Conservation (phyloP, 2,113 vertebrate genomes). For the Dicentrarchus labrax region DNA sequence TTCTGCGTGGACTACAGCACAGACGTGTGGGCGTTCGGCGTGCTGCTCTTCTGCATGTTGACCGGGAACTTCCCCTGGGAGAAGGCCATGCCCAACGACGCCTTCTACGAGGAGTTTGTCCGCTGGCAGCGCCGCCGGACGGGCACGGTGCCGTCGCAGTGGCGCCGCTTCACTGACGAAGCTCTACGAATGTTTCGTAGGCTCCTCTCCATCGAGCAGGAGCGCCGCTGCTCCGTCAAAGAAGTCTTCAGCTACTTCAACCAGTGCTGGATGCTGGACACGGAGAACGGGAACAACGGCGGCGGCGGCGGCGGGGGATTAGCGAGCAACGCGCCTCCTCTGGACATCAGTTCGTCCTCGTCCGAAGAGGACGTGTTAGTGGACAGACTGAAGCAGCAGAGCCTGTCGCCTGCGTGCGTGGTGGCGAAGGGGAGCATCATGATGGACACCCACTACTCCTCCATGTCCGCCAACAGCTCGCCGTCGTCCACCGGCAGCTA, state of each 20-base stretch:
- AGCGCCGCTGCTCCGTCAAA: conserved; percentile 84
- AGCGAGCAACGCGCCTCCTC: conserved; percentile 35
- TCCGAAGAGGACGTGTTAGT: conserved; percentile 83
- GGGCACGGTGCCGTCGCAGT: conserved; percentile 82
- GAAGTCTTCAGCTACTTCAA: conserved; percentile 85
- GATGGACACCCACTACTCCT: conserved; percentile 82
- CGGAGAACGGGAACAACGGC: conserved; percentile 71
- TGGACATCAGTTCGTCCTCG: conserved; percentile 80
- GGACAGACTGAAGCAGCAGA: conserved; percentile 85
- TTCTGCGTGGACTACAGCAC: conserved; percentile 87
- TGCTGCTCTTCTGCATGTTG: conserved; percentile 89
- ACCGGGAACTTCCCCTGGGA: conserved; percentile 90
- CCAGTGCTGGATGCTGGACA: conserved; percentile 85
- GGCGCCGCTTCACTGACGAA: conserved; percentile 86
- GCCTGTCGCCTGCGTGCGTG: conserved; percentile 72
- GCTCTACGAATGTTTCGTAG: conserved; percentile 86
- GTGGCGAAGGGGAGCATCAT: conserved; percentile 69
- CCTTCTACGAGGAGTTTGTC: conserved; percentile 87
- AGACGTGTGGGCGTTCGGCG: conserved; percentile 88
- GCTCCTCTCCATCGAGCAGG: conserved; percentile 83
- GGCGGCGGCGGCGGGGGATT: background rate
- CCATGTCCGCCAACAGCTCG: conserved; percentile 76
- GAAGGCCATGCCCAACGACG: conserved; percentile 84
- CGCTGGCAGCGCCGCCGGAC: conserved; percentile 84
- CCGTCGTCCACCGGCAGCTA: conserved; percentile 82